Evolutionary conservation across 2,888 invertebrate genomes (phyloP), one percentile per base, ranked within the genome.

Genomic region (Eupithecia vulgata): DNA sequence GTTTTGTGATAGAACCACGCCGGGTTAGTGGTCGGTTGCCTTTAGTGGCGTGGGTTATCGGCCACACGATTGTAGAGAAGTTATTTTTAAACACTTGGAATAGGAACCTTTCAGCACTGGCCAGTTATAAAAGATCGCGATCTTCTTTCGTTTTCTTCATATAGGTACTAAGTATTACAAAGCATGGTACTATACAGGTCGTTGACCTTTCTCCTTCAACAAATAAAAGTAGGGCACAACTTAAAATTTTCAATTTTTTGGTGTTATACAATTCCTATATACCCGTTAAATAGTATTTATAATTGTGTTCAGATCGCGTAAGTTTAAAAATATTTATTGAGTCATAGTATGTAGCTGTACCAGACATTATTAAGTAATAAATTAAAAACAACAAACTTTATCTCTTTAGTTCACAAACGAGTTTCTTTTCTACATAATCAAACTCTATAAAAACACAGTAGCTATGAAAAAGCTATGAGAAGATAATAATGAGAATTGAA

Each of bases 401-500:
- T 48, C 7, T n/a, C 7, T 17, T 5, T 8, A n/a, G 12, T 1
- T 13, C 8, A 10, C 5, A 17, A 48, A 48, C 0, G n/a, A n/a
- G 3, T 21, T 48, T n/a, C n/a, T 3, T 48, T 17, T n/a, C 3
- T 52, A 10, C 3, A n/a, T 0, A 48, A 45, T 10, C 21, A 21
- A 21, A 8, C 48, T 52, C 10, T 52, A 10, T 21, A 21, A 52
- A 52, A 57, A 25, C 57, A 25, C 12, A n/a, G 52, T 4, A 52
- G 21, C 52, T 52, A 52, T 52, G 52, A 21, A 52, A 52, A n/a
- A 21, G 21, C 57, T 57, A 57, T 57, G 57, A 57, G 57, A 57
- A 52, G 25, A 25, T 57, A 57, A 57, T 57, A 57, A 25, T 25
- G 57, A 25, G 13, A 57, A 13, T 25, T 12, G 5, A 57, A 57